Evolutionary conservation across 2,113 vertebrate genomes (phyloP).

Genomic region (Patagioenas fasciata): DNA sequence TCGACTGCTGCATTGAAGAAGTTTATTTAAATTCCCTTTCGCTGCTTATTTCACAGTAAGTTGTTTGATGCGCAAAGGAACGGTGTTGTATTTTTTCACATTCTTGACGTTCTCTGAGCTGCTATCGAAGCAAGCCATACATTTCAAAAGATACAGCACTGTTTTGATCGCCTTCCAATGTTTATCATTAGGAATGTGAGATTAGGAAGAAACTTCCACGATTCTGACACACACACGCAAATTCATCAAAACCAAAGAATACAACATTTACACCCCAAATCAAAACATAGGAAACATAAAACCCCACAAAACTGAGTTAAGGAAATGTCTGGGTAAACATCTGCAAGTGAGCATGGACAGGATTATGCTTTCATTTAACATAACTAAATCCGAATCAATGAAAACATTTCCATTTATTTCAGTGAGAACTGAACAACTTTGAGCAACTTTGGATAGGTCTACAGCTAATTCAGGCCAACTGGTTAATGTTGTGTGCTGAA

Average conservation of each 20-base stretch:
- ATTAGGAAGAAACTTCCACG: background rate
- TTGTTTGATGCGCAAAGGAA: background rate
- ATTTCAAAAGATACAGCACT: background rate
- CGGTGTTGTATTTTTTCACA: background rate
- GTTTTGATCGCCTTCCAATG: background rate
- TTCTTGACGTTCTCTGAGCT: background rate
- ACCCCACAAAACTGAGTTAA: background rate
- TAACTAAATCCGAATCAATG: background rate
- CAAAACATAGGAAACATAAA: constrained; percentile 31
- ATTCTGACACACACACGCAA: background rate
- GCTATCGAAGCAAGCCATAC: constrained; percentile 22
- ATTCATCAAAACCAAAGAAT: background rate
- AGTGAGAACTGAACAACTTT: background rate
- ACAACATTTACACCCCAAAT: constrained; percentile 1
- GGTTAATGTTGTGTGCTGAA: background rate
- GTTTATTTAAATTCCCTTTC: background rate
- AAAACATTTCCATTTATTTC: background rate
- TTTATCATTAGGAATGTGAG: constrained; percentile 21
- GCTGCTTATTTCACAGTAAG: background rate
- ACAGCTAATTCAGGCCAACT: background rate
- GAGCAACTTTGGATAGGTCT: background rate
- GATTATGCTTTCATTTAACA: background rate
- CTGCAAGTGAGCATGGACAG: background rate
- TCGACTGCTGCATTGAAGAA: background rate
- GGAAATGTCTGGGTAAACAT: constrained; percentile 32